Evolutionary conservation across 2,888 invertebrate species (phyloP).

Genomic region (Aethes cnicana): DNA sequence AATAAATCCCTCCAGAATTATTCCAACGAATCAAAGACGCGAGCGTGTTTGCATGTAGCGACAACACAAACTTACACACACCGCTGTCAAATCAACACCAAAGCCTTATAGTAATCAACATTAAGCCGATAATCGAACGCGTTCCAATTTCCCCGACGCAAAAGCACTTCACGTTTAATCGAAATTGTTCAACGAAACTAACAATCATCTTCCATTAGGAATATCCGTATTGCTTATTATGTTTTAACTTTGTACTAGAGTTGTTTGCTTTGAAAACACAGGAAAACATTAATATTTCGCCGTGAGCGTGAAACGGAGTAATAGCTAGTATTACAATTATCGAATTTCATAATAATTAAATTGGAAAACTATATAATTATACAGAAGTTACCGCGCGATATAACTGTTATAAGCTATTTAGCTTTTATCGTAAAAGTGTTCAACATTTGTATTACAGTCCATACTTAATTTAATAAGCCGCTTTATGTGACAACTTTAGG

Average conservation of each 20-base stretch:
- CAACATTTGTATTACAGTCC: no score
- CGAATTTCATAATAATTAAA: neutral
- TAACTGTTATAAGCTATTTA: no score
- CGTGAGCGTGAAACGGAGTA: constrained; percentile 1
- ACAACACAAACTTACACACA: constrained; percentile 1
- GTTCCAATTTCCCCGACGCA: neutral
- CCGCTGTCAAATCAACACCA: neutral
- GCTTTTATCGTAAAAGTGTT: no score
- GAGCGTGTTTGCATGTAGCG: constrained; percentile 26
- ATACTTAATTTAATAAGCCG: no score
- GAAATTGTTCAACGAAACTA: constrained; percentile 34
- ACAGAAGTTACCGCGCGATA: no score
- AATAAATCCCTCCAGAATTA: constrained; percentile 22
- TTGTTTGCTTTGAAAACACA: constrained; percentile 26
- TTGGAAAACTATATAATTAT: no score
- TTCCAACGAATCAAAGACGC: constrained; percentile 29
- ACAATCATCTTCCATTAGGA: constrained; percentile 40
- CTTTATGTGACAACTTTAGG: no score
- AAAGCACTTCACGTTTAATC: constrained; percentile 14
- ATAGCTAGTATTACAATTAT: neutral
- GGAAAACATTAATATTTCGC: constrained; percentile 24
- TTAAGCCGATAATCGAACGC: constrained; percentile 13
- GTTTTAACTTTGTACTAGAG: constrained; percentile 27
- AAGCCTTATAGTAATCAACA: neutral
- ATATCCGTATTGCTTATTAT: constrained; percentile 36